Base-by-base conservation (phyloP, 2,797 vertebrate species). In the Agapornis canus region DNA sequence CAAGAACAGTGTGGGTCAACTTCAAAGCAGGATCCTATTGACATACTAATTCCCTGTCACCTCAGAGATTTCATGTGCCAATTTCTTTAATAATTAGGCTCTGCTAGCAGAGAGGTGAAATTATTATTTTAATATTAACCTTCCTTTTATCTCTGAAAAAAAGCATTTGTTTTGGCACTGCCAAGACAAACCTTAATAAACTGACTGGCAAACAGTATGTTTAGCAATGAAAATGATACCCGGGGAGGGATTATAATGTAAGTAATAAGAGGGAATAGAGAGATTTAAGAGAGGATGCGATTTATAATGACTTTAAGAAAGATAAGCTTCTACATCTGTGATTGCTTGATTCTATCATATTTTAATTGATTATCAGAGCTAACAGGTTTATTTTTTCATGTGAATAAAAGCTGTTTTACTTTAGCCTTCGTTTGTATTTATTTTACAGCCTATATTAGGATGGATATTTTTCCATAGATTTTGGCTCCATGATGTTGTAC, bases 271-370 rank as follows among this genome's bases (percentile, higher is more conserved):
- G 94, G 97, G 98, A 98, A 98, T 98, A 97, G 98, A 97, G 98
- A 98, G 98, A 98, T 99, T 99, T 99, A 97, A 97, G 97, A 98
- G 98, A 98, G 98, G 98, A 99, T 99, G 98, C 98, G 98, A 98
- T 97, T 97, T 96, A 97, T 98, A 98, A 99, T 98, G 96, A 98
- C 97, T 98, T 98, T 98, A 98, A 99, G 98, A 95, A 98, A 91
- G 97, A 98, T 99, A 99, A 99, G 98, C 98, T 98, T 95, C 84
- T 97, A 98, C 98, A 99, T 99, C 98, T 99, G 98, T 98, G 98
- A 98, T 95, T 78, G 89, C 87, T 95, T 96, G 96, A 96, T 97
- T 95, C 87, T 89, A 72, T 96, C 98, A 99, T 98, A 98, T 98
- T 98, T 98, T 97, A 98, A 98, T 97, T 97, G 98, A 98, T 98